Evolutionary conservation across 2,797 vertebrate species (phyloP), one percentile per base, ranked within the genome.

Genomic region (Lerista edwardsae): DNA sequence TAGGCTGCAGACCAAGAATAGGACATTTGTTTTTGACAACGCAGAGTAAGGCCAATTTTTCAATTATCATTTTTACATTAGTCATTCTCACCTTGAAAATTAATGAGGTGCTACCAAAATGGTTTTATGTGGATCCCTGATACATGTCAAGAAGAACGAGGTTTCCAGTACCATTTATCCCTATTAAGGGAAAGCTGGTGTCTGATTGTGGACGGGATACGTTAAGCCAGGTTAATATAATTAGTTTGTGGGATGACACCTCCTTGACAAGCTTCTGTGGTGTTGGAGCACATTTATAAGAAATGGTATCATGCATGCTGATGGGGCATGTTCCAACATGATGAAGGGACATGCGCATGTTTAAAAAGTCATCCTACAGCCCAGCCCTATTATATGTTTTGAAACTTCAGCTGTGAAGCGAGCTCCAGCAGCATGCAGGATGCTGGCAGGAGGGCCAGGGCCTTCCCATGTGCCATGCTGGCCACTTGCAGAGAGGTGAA

Each of bases 21-120:
- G 62, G 29, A 79, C 25, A 75, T 51, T 75, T 36, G 72, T 55
- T 75, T 75, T 14, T 61, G 55, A 29, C 55, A 75, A 27, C 17
- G 75, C 61, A 47, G 61, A 59, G 75, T 75, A 65, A 19, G 39
- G 62, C 62, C 78, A 68, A 27, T 85, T 80, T 85, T 80, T 71
- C 71, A 87, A 78, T 6, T 2, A 3, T 78, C 31, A 81, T 59
- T 55, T n/a, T 68, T 23, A 31, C 67, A 61, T 72, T 79, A 83
- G 72, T 87, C 57, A 5, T 80, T 62, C 14, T n/a, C n/a, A 69
- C 51, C 27, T 64, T 74, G 55, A 62, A 29, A 61, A 44, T 67
- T 83, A 57, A 62, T 47, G 61, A 61, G 14, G 31, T 71, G 77
- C 27, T 55, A 85, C 6, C 3, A 61, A 29, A 61, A 27, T 23